phyloP scores from a whole-genome alignment of 53 echinoderm and acorn worm genomes.

The Paelopatides confundens region DNA sequence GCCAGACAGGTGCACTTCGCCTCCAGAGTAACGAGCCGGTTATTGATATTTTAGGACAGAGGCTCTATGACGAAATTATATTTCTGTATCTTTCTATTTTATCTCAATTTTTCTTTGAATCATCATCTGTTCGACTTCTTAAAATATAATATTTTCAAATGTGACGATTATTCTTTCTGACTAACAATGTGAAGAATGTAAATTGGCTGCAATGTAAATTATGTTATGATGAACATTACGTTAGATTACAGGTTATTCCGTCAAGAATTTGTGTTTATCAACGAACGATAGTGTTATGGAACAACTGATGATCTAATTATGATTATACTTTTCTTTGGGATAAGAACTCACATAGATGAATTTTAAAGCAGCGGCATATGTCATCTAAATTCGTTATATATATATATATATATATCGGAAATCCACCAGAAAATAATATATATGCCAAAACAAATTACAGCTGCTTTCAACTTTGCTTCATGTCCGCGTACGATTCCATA shows the following conservation, averaged over 20 bases:
- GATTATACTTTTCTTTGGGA: no score
- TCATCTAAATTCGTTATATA: no score
- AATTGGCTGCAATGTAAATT: neutral
- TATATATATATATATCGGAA: no score
- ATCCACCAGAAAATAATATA: no score
- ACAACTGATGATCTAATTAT: no score
- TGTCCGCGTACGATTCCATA: no score
- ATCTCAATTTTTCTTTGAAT: neutral
- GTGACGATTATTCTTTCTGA: neutral
- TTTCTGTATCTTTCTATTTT: neutral
- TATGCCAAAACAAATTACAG: no score
- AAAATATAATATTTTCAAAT: no score
- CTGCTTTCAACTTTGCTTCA: no score
- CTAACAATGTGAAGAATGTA: neutral
- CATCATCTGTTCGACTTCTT: neutral
- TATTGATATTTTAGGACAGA: neutral
- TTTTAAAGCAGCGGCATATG: no score
- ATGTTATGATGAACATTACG: neutral
- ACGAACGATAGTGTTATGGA: neutral
- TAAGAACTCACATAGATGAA: no score
- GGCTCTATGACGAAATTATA: neutral
- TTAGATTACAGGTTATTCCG: neutral
- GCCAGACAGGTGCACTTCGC: slow-evolving; percentile 13
- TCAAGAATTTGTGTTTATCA: neutral
- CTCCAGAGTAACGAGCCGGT: neutral